Percentiles rank a stretch among this genome's conserved stretches.
phyloP scores from a whole-genome alignment of 2,113 vertebrate species.

The Crotalus helleri region DNA sequence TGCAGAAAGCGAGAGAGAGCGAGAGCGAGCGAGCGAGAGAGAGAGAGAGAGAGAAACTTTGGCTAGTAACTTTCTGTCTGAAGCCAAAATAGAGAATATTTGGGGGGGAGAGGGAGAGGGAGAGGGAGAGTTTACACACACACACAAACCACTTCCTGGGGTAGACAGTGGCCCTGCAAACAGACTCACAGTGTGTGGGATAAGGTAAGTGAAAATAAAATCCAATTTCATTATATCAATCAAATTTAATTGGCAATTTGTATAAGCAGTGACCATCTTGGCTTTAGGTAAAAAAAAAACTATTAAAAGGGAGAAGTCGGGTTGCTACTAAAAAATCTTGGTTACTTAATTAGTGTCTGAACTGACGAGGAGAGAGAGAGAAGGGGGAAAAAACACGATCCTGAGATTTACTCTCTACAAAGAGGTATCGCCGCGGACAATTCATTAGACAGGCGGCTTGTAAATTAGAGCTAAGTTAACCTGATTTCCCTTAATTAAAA shows the following conservation, averaged over 20 bases:
- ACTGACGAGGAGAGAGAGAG: slow-evolving; percentile 70
- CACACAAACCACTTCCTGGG: background rate
- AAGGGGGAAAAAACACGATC: slow-evolving; percentile 64
- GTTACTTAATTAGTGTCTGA: slow-evolving; percentile 88
- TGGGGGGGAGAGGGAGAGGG: background rate
- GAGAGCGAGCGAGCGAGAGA: background rate
- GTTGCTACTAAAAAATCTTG: slow-evolving; percentile 80
- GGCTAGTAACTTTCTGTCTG: background rate
- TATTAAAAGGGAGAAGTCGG: slow-evolving; percentile 78
- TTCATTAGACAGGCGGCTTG: slow-evolving; percentile 88
- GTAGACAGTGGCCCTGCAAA: background rate
- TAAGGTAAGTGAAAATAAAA: slow-evolving; percentile 80
- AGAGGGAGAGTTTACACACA: background rate
- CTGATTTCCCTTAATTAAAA: slow-evolving; percentile 93
- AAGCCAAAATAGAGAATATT: background rate
- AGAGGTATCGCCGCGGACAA: slow-evolving; percentile 89
- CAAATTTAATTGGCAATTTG: slow-evolving; percentile 91
- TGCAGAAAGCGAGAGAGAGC: background rate
- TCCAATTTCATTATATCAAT: slow-evolving; percentile 87
- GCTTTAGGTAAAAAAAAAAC: slow-evolving; percentile 77
- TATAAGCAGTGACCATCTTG: slow-evolving; percentile 82
- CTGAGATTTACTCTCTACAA: slow-evolving; percentile 87
- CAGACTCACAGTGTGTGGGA: slow-evolving; percentile 14
- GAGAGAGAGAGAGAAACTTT: background rate
- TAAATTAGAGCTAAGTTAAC: slow-evolving; percentile 91